phyloP scores from a whole-genome alignment of 2,888 invertebrate genomes.

The Agrotis segetum region DNA sequence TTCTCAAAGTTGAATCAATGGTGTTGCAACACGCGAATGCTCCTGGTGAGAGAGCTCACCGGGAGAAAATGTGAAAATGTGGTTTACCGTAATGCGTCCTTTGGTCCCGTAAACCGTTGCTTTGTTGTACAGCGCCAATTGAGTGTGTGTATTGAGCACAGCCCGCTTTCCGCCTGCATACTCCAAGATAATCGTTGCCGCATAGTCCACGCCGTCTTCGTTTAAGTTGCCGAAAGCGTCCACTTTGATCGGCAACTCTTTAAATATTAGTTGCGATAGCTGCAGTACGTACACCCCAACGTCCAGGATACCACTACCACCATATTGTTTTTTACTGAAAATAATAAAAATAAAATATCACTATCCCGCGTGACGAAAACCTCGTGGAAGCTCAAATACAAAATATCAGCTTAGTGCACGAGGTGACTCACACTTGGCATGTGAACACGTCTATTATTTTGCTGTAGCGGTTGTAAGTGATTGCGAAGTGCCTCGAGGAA shows the following conservation, averaged over 20 bases:
- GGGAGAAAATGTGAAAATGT: not conserved
- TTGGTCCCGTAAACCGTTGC: slow-evolving; percentile 92
- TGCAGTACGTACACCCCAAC: slow-evolving; percentile 95
- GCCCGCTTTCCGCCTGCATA: slow-evolving; percentile 92
- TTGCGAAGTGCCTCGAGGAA: no score
- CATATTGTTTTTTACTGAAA: slow-evolving; percentile 92
- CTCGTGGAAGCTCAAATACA: no score
- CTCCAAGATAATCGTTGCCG: slow-evolving; percentile 91
- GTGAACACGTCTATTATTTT: no score
- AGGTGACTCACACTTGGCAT: no score
- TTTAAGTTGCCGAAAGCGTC: slow-evolving; percentile 93
- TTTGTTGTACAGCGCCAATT: slow-evolving; percentile 90
- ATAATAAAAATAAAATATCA: no score
- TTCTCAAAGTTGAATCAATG: no score
- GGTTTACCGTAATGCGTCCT: slow-evolving; percentile 91
- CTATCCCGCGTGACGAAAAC: no score
- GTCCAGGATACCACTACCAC: slow-evolving; percentile 95
- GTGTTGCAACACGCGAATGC: no score
- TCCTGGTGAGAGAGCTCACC: no score
- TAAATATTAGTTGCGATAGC: slow-evolving; percentile 93
- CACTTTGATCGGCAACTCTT: slow-evolving; percentile 93
- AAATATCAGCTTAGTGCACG: no score
- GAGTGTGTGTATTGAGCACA: slow-evolving; percentile 89
- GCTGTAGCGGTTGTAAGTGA: no score
- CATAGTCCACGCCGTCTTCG: slow-evolving; percentile 93